These are phyloP conservation scores for Amphipyra tragopoginis DNA, from an alignment of 2,888 invertebrate genomes.

Conservation along the genomic window DNA sequence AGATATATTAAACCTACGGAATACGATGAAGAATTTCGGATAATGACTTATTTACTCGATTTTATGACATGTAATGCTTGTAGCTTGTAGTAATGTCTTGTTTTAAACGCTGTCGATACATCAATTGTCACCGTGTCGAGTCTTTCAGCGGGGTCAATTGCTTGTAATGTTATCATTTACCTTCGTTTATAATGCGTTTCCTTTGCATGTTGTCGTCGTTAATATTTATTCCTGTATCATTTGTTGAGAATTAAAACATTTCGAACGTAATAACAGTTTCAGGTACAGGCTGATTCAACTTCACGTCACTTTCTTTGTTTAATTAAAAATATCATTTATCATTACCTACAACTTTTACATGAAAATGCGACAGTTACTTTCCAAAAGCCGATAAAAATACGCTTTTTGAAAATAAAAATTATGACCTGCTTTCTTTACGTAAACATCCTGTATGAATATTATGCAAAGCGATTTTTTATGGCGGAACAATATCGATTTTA, in stretches of 20 bases:
- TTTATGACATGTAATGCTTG: conserved; percentile 38
- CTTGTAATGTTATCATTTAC: conserved; percentile 52
- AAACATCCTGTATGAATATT: conserved; percentile 53
- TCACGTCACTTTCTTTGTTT: conserved; percentile 15
- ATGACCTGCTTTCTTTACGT: conserved; percentile 36
- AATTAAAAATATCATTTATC: conserved; percentile 34
- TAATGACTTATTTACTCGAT: conserved; percentile 33
- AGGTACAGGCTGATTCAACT: conserved; percentile 6
- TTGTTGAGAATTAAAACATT: conserved; percentile 31
- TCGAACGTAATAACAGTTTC: conserved; percentile 16
- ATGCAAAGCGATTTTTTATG: conserved; percentile 55
- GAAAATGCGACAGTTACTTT: conserved; percentile 43
- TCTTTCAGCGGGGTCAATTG: conserved; percentile 48
- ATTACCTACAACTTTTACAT: conserved; percentile 26
- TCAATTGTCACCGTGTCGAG: conserved; percentile 20
- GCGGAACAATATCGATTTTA: conserved; percentile 48
- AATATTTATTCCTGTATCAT: conserved; percentile 41
- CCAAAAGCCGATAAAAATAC: conserved; percentile 21
- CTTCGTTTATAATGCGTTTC: conserved; percentile 40
- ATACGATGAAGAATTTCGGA: too few relatives aligned
- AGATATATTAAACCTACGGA: too few relatives aligned
- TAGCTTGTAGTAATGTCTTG: conserved; percentile 32
- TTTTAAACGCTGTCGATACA: conserved; percentile 36
- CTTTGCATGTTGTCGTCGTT: conserved; percentile 37
- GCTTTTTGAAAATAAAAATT: conserved; percentile 27